A percentile compares a stretch with the other conserved stretches of the same genome.
Conservation (phyloP, 2,888 invertebrate genomes). For the Syritta pipiens region DNA sequence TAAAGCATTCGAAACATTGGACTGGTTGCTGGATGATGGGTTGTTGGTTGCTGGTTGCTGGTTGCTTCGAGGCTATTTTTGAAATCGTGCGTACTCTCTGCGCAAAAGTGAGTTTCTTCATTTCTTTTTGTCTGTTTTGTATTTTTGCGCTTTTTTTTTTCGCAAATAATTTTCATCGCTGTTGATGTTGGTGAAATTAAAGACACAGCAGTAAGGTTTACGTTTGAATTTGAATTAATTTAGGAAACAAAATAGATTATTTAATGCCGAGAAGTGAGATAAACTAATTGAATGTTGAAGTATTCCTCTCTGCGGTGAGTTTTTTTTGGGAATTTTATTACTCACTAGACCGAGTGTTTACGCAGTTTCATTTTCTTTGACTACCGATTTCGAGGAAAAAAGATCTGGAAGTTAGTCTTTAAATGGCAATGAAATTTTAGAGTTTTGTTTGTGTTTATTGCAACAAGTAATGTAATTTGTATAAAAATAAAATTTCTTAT, state of each 20-base stretch:
- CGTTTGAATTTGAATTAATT: slow-evolving; percentile 38
- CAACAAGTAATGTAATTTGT: too few species aligned
- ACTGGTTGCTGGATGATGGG: slow-evolving; percentile 48
- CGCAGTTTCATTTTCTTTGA: too few species aligned
- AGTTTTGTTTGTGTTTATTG: too few species aligned
- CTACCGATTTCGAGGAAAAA: too few species aligned
- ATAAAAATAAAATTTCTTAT: too few species aligned
- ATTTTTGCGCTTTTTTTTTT: slow-evolving; percentile 21
- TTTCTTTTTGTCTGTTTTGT: background rate
- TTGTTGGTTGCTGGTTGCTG: slow-evolving; percentile 21
- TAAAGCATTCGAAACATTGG: slow-evolving; percentile 57
- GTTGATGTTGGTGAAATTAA: slow-evolving; percentile 27
- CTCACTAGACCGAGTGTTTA: too few species aligned
- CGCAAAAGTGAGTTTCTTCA: slow-evolving; percentile 20
- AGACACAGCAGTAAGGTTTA: slow-evolving; percentile 37
- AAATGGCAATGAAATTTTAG: too few species aligned
- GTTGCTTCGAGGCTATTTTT: slow-evolving; percentile 55
- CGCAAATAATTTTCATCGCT: slow-evolving; percentile 29
- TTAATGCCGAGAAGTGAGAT: slow-evolving; percentile 2
- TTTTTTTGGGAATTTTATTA: background rate
- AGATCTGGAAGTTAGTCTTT: too few species aligned
- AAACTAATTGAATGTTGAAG: background rate
- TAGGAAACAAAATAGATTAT: slow-evolving; percentile 25
- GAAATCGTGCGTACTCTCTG: slow-evolving; percentile 57
- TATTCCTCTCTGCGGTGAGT: background rate